These are phyloP conservation scores for Melanitta fusca DNA, from an alignment of 2,797 vertebrate species.

Conservation along the genomic window DNA sequence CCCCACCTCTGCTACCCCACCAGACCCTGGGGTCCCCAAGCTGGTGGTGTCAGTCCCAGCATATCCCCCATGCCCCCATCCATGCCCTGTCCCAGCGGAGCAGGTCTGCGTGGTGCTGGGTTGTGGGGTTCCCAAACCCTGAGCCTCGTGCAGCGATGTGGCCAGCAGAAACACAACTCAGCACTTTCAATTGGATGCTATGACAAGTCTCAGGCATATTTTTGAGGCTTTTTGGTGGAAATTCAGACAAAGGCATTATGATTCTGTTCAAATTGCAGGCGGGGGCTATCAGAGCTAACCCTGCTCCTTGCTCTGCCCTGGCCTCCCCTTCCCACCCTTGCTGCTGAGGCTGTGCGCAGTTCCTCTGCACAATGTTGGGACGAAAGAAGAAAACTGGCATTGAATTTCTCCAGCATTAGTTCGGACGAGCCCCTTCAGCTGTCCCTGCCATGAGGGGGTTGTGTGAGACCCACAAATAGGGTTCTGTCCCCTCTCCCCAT, in stretches of 20 bases:
- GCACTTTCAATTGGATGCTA: neutral
- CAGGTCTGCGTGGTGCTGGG: fast-evolving
- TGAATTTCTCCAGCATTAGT: neutral
- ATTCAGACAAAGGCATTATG: neutral
- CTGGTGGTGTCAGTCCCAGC: no score
- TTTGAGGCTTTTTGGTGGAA: neutral
- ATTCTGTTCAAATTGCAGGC: neutral
- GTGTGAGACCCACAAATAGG: neutral
- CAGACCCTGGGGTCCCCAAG: no score
- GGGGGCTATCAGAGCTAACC: neutral
- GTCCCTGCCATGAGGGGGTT: neutral
- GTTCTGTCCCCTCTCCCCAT: neutral
- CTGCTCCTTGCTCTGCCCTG: neutral
- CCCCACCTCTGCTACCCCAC: neutral
- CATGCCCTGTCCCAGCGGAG: fast-evolving
- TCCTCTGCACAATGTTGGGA: neutral
- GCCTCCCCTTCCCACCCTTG: neutral
- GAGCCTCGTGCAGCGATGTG: neutral
- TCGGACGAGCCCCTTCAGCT: constrained; percentile 12
- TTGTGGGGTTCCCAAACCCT: neutral
- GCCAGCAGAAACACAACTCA: neutral
- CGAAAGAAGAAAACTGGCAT: constrained; percentile 12
- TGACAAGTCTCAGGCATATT: neutral
- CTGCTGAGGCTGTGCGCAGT: neutral
- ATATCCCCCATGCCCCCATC: fast-evolving